A percentile compares a stretch with the other conserved stretches of the same genome.
Evolutionary conservation across 1,140 invertebrate genomes (phyloP).

Genomic region (Arion vulgaris): DNA sequence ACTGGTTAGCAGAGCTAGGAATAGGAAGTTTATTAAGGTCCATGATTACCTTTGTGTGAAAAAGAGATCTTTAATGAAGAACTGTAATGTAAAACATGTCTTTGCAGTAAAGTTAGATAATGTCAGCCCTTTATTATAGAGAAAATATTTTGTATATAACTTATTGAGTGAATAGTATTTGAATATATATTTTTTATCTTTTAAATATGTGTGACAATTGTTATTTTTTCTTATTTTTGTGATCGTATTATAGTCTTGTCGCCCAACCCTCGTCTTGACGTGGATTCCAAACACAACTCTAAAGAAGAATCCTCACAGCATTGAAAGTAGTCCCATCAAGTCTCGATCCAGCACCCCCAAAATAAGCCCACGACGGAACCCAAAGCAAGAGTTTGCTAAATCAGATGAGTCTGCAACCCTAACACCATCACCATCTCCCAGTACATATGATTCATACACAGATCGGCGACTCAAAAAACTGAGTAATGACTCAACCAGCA

Average conservation of each 20-base stretch:
- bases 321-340: slow-evolving; percentile 77
- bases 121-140: too few relatives aligned
- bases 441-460: slow-evolving; percentile 14
- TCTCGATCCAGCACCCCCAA: slow-evolving; percentile 56
- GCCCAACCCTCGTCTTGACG: slow-evolving; percentile 88
- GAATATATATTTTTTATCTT: too few relatives aligned
- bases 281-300: slow-evolving; percentile 94
- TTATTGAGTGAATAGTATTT: too few relatives aligned
- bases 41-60: too few relatives aligned
- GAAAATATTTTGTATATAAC: too few relatives aligned
- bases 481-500: slow-evolving; percentile 57
- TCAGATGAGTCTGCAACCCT: slow-evolving; percentile 44
- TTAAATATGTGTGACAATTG: too few relatives aligned
- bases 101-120: too few relatives aligned
- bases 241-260: slow-evolving; percentile 67
- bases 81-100: too few relatives aligned
- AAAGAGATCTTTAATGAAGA: too few relatives aligned
- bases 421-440: slow-evolving; percentile 52
- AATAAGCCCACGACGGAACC: slow-evolving; percentile 64
- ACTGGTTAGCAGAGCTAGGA: too few relatives aligned
- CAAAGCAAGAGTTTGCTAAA: slow-evolving; percentile 65
- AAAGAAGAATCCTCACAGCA: slow-evolving; percentile 86
- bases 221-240: slow-evolving; percentile 21
- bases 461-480: slow-evolving; percentile 46
- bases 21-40: too few relatives aligned